Evolutionary conservation across 2,113 vertebrate genomes (phyloP), one percentile per base, ranked within the genome.

Genomic region (Amphilophus citrinellus): DNA sequence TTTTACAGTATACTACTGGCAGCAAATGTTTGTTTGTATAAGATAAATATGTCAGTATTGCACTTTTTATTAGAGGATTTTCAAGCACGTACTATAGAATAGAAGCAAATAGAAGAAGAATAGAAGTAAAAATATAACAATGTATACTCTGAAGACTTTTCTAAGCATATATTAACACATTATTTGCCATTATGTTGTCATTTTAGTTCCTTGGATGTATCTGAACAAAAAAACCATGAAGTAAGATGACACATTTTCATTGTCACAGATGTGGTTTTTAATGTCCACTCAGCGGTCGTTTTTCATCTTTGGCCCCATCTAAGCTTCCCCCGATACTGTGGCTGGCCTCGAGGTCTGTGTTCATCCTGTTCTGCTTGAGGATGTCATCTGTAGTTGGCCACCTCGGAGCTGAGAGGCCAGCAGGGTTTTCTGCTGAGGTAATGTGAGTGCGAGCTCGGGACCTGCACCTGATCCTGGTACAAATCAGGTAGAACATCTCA

Each of bases 401-500:
- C 24, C 57, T 53, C 6, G 89, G 61, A 1, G 10, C 15, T 0
- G 78, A 17, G 27, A 95, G 87, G 10, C 56, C 56, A 53, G 85
- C 89, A 0, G 93, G 92, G 78, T 92, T 80, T 18, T 88, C 76
- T 0, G 91, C 24, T 0, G 94, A 90, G 0, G 82, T 95, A 9
- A 65, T 22, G 11, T 57, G 84, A 1, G 7, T 2, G 3, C 11
- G 71, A 13, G 32, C 10, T 58, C 6, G 84, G 76, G 86, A 82
- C 0, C 91, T 39, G 10, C 95, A 95, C 17, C 76, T 65, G n/a
- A 94, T 6, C 76, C 89, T 87, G 22, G 60, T 94, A 50, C 84
- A 94, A 2, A 97, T 7, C 86, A 97, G 93, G 92, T 96, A 96
- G 81, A 97, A 92, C 14, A 97, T 47, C 90, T 97, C 96, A 0